Base-by-base conservation (phyloP, 2,888 invertebrate species). In the Aphrophora alni region DNA sequence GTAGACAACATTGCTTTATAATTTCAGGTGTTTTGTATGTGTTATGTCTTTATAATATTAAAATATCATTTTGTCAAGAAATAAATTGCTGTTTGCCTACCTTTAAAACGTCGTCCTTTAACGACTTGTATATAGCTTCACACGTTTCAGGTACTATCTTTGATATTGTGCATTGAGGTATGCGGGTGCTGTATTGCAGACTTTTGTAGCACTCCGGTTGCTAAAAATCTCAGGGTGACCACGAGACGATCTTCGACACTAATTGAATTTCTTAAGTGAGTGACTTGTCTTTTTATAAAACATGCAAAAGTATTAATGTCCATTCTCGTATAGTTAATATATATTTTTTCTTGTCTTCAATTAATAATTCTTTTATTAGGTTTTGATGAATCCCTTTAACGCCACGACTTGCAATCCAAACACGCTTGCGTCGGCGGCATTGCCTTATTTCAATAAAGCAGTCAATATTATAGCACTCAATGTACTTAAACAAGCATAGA, bases 171-270 rank as follows among this genome's bases (percentile, higher is more conserved):
- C 68, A 68, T 10, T 68, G 68, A 21, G 68, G 68, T 68, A 68
- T 68, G 10, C 68, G 73, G 28, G 73, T 73, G 73, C 73, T 73
- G 73, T 73, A 73, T 73, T 73, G 73, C 27, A 73, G 21, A 73
- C 73, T 73, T 26, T 25, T 73, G 28, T 73, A 33, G 33, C 28
- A 25, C 73, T 73, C 73, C 73, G 21, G 25, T 73, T 5, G 73
- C 73, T 73, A 26, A 73, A 73, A 73, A 73, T 73, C 27, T 25
- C 73, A 73, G 73, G 21, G 14, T 73, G 28, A 74, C 74, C 74
- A 38, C 28, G 74, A 74, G 38, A 38, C 38, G 38, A 74, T 74
- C 74, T 74, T 74, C n/a, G n/a, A 74, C 74, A 74, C 74, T 74
- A 38, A 38, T 74, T 21, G 74, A 74, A 74, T 38, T 74, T 74